A percentile compares a stretch with the other conserved stretches of the same genome.
These are phyloP conservation scores for Notarius quadriscutis DNA, from an alignment of 2,113 vertebrate species.

Conservation along the genomic window DNA sequence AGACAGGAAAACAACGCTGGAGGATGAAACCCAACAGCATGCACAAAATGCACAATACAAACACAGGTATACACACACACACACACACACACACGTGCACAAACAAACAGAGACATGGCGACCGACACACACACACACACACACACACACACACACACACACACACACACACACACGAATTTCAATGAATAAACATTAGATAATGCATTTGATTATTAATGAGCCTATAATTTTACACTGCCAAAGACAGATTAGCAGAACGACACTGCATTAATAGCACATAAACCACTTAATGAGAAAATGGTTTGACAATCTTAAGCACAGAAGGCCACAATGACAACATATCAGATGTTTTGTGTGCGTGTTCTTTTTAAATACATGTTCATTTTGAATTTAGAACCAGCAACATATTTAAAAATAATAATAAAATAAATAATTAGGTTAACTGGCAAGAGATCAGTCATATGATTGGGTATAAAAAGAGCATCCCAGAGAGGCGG, in stretches of 20 bases:
- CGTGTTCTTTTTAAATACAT: too few relatives aligned
- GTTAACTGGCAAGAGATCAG: too few relatives aligned
- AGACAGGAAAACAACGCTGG: constrained; percentile 37
- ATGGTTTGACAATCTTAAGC: background rate
- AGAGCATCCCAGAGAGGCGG: too few relatives aligned
- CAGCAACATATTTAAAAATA: too few relatives aligned
- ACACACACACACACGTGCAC: background rate
- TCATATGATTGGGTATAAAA: too few relatives aligned
- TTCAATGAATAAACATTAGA: background rate
- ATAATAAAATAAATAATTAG: too few relatives aligned
- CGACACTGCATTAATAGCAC: background rate
- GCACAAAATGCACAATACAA: constrained; percentile 43
- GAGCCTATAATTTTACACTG: background rate
- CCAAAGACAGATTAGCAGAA: background rate
- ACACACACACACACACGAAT: background rate
- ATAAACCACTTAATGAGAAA: background rate
- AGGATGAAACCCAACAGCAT: constrained; percentile 16
- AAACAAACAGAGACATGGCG: background rate
- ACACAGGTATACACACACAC: constrained; percentile 8
- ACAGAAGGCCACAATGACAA: background rate
- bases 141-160: background rate
- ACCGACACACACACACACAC: background rate
- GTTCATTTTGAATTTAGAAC: too few relatives aligned
- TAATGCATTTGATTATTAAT: background rate
- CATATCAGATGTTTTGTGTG: too few relatives aligned